These are phyloP conservation scores for Solenopsis fugax DNA, from an alignment of 1,140 invertebrate genomes.

Conservation along the genomic window DNA sequence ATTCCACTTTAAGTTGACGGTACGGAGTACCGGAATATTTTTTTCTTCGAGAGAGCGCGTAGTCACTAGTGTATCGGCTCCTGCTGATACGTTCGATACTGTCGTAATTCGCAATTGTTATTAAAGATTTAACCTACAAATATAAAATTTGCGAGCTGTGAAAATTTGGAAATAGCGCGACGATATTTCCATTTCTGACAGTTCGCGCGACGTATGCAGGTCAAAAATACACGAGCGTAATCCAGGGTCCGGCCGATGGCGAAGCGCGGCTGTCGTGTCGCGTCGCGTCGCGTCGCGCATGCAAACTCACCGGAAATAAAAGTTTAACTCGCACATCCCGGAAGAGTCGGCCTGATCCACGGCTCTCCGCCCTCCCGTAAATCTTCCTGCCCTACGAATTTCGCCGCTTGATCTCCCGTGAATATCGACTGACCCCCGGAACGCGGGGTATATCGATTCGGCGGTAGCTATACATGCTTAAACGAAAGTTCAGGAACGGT, in stretches of 20 bases:
- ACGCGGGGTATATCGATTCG: slow-evolving; percentile 51
- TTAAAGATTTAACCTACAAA: not conserved
- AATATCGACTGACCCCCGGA: slow-evolving; percentile 69
- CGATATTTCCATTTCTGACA: slow-evolving; percentile 25
- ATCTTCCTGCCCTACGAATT: slow-evolving; percentile 66
- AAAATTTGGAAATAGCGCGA: not conserved
- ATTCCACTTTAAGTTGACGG: slow-evolving; percentile 21
- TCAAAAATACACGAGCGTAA: slow-evolving; percentile 66
- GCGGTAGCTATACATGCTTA: slow-evolving; percentile 25
- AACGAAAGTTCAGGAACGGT: slow-evolving; percentile 49
- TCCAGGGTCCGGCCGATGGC: slow-evolving; percentile 44
- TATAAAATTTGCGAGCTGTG: not conserved
- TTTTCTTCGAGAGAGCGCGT: not conserved
- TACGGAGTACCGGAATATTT: not conserved
- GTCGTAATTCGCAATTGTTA: not conserved
- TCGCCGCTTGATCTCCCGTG: slow-evolving; percentile 69
- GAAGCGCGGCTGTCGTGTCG: slow-evolving; percentile 50
- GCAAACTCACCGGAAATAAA: slow-evolving; percentile 69
- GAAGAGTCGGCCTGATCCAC: slow-evolving; percentile 62
- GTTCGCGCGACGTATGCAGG: not conserved
- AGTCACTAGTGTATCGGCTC: not conserved
- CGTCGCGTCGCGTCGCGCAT: slow-evolving; percentile 54
- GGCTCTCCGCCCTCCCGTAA: slow-evolving; percentile 63
- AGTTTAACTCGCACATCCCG: slow-evolving; percentile 68
- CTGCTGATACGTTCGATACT: not conserved